Conservation (phyloP, 2,888 invertebrate genomes). For the Sicus ferrugineus region DNA sequence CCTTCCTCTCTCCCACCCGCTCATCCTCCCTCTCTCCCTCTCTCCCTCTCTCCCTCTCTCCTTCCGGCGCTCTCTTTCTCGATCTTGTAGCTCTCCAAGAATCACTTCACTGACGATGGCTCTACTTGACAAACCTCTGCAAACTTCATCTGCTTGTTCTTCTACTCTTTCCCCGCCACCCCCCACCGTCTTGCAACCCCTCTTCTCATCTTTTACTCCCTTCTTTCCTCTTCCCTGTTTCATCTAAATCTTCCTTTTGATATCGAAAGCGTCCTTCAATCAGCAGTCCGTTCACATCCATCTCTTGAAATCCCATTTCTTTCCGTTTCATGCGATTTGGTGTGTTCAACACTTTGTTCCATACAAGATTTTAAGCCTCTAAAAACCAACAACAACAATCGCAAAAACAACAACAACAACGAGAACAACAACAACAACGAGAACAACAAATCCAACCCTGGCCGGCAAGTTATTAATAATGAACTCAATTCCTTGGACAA, state of each 20-base stretch:
- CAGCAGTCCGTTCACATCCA: not conserved
- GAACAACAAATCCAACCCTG: conserved; percentile 5
- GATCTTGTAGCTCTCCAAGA: too few species aligned
- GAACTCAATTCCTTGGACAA: conserved; percentile 30
- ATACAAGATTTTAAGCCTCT: not conserved
- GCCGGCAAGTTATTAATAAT: conserved; percentile 33
- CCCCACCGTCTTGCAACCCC: too few species aligned
- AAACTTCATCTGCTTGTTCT: too few species aligned
- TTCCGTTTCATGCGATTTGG: conserved; percentile 28
- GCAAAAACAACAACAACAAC: not conserved
- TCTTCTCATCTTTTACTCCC: not conserved
- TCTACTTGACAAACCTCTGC: too few species aligned
- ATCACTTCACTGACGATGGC: too few species aligned
- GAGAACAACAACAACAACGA: not conserved
- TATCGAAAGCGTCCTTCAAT: not conserved
- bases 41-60: not conserved
- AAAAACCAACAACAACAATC: conserved; percentile 2
- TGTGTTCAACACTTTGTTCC: conserved; percentile 41
- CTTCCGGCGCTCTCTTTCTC: too few species aligned
- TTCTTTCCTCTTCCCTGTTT: not conserved
- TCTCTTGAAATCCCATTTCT: too few species aligned
- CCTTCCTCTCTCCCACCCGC: conserved; percentile 33
- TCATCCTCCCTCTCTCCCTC: too few species aligned
- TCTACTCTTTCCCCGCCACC: too few species aligned
- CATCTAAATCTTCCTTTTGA: not conserved